Base-by-base conservation (phyloP, 2,797 vertebrate species). In the Hemibagrus guttatus region DNA sequence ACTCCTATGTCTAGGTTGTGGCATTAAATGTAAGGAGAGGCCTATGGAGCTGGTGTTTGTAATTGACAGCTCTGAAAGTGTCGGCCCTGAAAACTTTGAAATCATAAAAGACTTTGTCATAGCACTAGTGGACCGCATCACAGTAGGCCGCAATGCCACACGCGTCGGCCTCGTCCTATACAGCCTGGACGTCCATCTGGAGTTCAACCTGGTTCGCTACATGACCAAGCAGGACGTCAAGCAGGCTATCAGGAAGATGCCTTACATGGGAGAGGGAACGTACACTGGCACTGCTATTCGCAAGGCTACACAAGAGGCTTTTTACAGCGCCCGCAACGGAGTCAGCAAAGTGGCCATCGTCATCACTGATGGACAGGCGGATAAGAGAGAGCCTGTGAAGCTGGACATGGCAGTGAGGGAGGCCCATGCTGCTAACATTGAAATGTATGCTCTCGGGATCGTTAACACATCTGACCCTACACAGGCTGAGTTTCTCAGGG, bases 21-120 rank as follows among this genome's bases (percentile, higher is more conserved):
- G 96, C 69, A 94, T 97, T 91, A 98, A 97, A 92, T 98, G 97
- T 93, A 98, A 98, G 90, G 97, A 97, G 92, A 96, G 96, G 87
- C 97, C 97, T 17, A 98, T 98, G 97, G 97, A 98, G 85, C 96
- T 98, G 80, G 96, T 98, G 84, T 98, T 98, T 91, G 97, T 98
- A 90, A 98, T 98, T 21, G 97, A 98, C 94, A 98, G 97, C 88
- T 98, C 97, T 79, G 97, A 98, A 91, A 98, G 97, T 2, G 97
- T 98, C 6, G 97, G 97, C 23, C 97, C 97, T 2, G 97, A 98
- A 89, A 98, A 98, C 93, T 98, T 98, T 92, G 97, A 97, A 92
- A 97, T 98, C 92, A 96, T 98, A 91, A 98, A 98, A 92, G 96
- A 97, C 92, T 98, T 98, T 88, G 97, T 98, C 90, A 97, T 93